Base-by-base conservation (phyloP, 2,888 invertebrate species). In the Xanthorhoe spadicearia region DNA sequence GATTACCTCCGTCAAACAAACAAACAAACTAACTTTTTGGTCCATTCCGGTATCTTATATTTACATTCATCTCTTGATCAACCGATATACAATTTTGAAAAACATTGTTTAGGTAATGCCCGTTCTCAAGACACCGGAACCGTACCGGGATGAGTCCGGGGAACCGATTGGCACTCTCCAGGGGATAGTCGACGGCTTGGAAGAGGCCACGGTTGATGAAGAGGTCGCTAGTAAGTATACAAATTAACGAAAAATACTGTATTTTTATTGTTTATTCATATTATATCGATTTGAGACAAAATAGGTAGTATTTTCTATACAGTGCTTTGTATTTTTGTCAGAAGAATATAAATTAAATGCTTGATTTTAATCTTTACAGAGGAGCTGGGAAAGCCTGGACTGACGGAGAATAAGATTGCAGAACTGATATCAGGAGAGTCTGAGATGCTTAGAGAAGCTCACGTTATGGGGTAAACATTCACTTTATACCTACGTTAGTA, bases 361-460 rank as follows among this genome's bases (percentile, higher is more conserved):
- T 23, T 8, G 51, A n/a, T 49, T 19, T 8, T 43, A 3, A 43
- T 56, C 0, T 68, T 77, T 76, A 0, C 81, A 92, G 92, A 88
- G 64, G 83, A 85, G 57, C 65, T 89, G 0, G 92, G 90, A 0
- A 91, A 89, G 48, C 87, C 92, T 0, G 90, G 91, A 0, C 74
- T 95, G 57, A 94, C 95, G 0, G 95, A 96, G 71, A 94, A 95
- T 64, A 95, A 95, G 83, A 95, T 96, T 56, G 95, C 95, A 0
- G 95, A 94, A 62, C 86, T 96, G 23, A 94, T 96, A 69, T 94
- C 95, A 0, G 95, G 95, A 28, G 95, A 96, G 79, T 94, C 95
- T 0, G 96, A 96, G 80, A 94, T 96, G 77, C 76, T 96, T 6
- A 89, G 94, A 72, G 95, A 96, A 66, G 95, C 95, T 71, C 95